Evolutionary conservation across 2,888 invertebrate genomes (phyloP).

Genomic region (Tholera decimalis): DNA sequence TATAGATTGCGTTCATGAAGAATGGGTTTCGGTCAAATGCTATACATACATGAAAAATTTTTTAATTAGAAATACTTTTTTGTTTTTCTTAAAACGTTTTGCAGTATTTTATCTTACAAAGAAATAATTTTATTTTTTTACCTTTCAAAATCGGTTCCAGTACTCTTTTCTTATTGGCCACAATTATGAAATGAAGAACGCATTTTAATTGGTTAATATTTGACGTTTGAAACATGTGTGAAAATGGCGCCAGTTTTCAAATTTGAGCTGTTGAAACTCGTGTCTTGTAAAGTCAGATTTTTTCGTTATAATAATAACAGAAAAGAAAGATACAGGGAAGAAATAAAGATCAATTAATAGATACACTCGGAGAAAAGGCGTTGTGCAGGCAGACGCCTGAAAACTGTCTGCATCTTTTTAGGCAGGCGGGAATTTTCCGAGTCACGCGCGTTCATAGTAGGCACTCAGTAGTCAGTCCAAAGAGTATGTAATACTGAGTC

Average conservation of each 20-base stretch:
- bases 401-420: too few species aligned
- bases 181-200: conserved; percentile 3
- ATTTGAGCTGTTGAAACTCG: conserved; percentile 14
- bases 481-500: too few species aligned
- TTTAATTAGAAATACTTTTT: neutral
- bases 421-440: too few species aligned
- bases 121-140: neutral
- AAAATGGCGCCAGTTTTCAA: conserved; percentile 37
- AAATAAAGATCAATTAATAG: neutral
- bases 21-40: conserved; percentile 2
- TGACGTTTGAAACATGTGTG: conserved; percentile 51
- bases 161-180: conserved; percentile 26
- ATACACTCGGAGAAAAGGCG: too few species aligned
- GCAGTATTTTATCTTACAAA: neutral
- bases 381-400: too few species aligned
- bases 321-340: too few species aligned
- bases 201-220: conserved; percentile 31
- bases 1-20: conserved; percentile 25
- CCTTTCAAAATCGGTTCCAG: neutral
- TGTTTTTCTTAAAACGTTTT: neutral
- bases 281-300: neutral
- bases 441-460: too few species aligned
- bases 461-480: too few species aligned
- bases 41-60: rapidly evolving
- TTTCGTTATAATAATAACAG: neutral